Evolutionary conservation across 2,888 invertebrate genomes (phyloP), one percentile per base, ranked within the genome.

Genomic region (Dione vanillae): DNA sequence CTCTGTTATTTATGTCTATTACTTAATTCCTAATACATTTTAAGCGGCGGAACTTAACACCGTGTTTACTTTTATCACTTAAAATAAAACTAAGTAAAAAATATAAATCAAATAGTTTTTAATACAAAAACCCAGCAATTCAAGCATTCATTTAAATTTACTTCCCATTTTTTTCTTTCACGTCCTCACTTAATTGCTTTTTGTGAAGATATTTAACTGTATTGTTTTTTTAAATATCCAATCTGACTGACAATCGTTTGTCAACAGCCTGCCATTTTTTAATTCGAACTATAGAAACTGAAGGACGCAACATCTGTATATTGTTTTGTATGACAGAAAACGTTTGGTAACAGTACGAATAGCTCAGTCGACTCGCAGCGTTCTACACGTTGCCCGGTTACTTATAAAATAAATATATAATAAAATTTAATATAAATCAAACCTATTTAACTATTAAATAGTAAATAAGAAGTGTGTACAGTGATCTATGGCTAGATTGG

Each of bases 271-370:
- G 16, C 10, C 37, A 40, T 56, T 56, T 40, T 56, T 56, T 56
- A 40, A 56, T 37, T 40, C 37, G 16, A 16, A 16, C 37, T 11
- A 37, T 37, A 56, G 16, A 16, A 8, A 76, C 82, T 87, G 88
- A 86, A 85, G 80, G 79, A 83, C 84, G 86, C n/a, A n/a, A 41
- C 27, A 19, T 20, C 20, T 43, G 59, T 9, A 35, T 45, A 61
- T 61, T 61, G 61, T 61, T 45, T 16, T 45, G 61, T 45, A n/a
- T 43, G 45, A 61, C 61, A 61, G 61, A 61, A 61, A 61, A 61
- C 45, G 61, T 45, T 61, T 35, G 16, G 45, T 61, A 45, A 45
- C 45, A n/a, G 35, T 10, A 6, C 11, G 61, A 35, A 9, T 16
- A 12, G n/a, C 45, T 45, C 61, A 61, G 61, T 61, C 61, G 61